Evolutionary conservation across 2,113 vertebrate species (phyloP).

Genomic region (Oryzias javanicus): DNA sequence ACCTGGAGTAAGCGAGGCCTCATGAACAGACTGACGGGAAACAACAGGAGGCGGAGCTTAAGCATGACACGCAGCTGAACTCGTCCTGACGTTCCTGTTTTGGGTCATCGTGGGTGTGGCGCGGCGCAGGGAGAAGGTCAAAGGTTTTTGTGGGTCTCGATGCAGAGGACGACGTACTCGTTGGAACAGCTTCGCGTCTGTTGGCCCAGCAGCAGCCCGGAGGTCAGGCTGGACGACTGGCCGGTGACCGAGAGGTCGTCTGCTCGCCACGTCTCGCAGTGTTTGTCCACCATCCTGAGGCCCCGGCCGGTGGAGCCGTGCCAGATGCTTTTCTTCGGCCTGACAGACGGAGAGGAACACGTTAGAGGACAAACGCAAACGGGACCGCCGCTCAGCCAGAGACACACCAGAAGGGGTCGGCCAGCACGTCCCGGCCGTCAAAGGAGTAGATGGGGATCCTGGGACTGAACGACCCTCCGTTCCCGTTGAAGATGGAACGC

Average conservation of each 20-base stretch:
- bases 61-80: constrained; percentile 13
- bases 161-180: constrained; percentile 88
- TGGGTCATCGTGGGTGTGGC: constrained; percentile 28
- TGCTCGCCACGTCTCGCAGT: constrained; percentile 91
- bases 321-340: constrained; percentile 93
- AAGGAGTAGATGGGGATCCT: constrained; percentile 93
- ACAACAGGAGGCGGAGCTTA: background rate
- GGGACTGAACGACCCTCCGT: constrained; percentile 75
- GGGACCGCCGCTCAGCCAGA: accelerated
- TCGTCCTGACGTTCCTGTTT: constrained; percentile 21
- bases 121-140: constrained; percentile 14
- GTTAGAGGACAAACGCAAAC: background rate
- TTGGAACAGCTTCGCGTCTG: constrained; percentile 87
- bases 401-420: constrained; percentile 89
- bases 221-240: constrained; percentile 85
- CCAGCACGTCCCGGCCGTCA: constrained; percentile 90
- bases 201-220: constrained; percentile 87
- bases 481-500: constrained; percentile 86
- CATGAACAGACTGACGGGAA: background rate
- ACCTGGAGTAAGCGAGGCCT: constrained; percentile 11
- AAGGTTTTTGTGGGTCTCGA: constrained; percentile 81
- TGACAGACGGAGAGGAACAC: constrained; percentile 41
- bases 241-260: constrained; percentile 80
- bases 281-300: constrained; percentile 80
- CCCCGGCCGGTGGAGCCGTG: constrained; percentile 87